Evolutionary conservation across 2,888 invertebrate species (phyloP).

Genomic region (Psylliodes chrysocephalus): DNA sequence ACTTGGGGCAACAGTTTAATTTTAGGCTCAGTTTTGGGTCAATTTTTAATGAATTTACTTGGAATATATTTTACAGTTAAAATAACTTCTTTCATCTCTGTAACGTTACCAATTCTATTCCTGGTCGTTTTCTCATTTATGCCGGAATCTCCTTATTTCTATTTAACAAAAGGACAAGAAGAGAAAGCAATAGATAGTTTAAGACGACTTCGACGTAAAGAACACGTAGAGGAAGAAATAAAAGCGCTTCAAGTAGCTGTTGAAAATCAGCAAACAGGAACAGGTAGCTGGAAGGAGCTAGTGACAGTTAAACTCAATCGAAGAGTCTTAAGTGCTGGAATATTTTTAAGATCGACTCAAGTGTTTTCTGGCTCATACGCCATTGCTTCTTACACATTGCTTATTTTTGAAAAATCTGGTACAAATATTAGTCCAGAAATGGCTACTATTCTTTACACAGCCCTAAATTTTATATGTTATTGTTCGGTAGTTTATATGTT

Average conservation of each 20-base stretch:
- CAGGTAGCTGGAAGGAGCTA: slow-evolving; percentile 54
- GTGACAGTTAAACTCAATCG: slow-evolving; percentile 51
- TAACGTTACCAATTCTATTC: slow-evolving; percentile 69
- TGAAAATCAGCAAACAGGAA: slow-evolving; percentile 53
- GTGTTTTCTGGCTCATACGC: slow-evolving; percentile 52
- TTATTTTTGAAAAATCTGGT: slow-evolving; percentile 56
- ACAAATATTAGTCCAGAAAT: slow-evolving; percentile 43
- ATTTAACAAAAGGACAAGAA: slow-evolving; percentile 46
- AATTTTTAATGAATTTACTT: slow-evolving; percentile 63
- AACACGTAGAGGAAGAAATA: slow-evolving; percentile 51
- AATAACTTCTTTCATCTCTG: slow-evolving; percentile 68
- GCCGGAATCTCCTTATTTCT: slow-evolving; percentile 67
- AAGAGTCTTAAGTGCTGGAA: slow-evolving; percentile 50
- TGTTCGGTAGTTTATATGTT: slow-evolving; percentile 40
- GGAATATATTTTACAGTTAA: slow-evolving; percentile 66
- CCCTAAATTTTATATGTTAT: slow-evolving; percentile 27
- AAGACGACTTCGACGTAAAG: slow-evolving; percentile 44
- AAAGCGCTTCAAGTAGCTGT: slow-evolving; percentile 48
- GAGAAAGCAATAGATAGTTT: slow-evolving; percentile 49
- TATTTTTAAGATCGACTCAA: slow-evolving; percentile 52
- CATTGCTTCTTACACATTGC: slow-evolving; percentile 52
- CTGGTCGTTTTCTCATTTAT: slow-evolving; percentile 68
- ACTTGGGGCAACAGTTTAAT: slow-evolving; percentile 53
- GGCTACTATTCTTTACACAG: slow-evolving; percentile 47
- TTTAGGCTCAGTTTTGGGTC: slow-evolving; percentile 49